Percentiles rank a stretch among this genome's conserved stretches.
These are phyloP conservation scores for Oophaga sylvatica DNA, from an alignment of 2,797 vertebrate genomes.

Conservation along the genomic window DNA sequence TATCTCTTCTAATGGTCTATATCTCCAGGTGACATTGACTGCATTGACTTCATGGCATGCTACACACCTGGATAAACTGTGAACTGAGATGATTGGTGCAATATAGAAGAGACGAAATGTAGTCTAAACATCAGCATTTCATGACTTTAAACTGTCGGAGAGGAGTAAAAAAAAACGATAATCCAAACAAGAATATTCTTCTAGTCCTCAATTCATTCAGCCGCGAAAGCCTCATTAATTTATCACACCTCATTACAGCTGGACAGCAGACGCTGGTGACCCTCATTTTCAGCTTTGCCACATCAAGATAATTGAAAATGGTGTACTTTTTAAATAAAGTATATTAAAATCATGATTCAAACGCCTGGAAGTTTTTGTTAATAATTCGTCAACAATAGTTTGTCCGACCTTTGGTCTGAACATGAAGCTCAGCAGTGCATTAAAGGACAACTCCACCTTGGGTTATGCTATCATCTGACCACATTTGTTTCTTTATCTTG, in stretches of 20 bases:
- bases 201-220: slow-evolving; percentile 76
- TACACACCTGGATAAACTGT: slow-evolving; percentile 79
- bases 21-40: slow-evolving; percentile 89
- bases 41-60: slow-evolving; percentile 77
- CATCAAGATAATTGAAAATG: slow-evolving; percentile 86
- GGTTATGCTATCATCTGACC: slow-evolving; percentile 20
- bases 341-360: slow-evolving; percentile 81
- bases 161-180: slow-evolving; percentile 76
- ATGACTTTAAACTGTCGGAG: slow-evolving; percentile 82
- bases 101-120: slow-evolving; percentile 78
- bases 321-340: slow-evolving; percentile 98
- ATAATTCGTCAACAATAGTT: not conserved
- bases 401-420: slow-evolving; percentile 13
- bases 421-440: not conserved
- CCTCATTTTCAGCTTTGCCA: slow-evolving; percentile 87
- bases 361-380: slow-evolving; percentile 10
- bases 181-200: slow-evolving; percentile 73
- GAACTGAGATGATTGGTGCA: slow-evolving; percentile 79
- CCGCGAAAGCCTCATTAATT: slow-evolving; percentile 75
- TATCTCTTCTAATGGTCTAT: slow-evolving; percentile 77
- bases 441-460: slow-evolving; percentile 1
- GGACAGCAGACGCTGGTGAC: slow-evolving; percentile 67
- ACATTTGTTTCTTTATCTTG: slow-evolving; percentile 14
- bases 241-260: slow-evolving; percentile 74
- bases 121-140: slow-evolving; percentile 82